Percentiles rank a stretch among this genome's conserved stretches.
These are phyloP conservation scores for Thamnophis elegans DNA, from an alignment of 2,797 vertebrate species.

Conservation along the genomic window DNA sequence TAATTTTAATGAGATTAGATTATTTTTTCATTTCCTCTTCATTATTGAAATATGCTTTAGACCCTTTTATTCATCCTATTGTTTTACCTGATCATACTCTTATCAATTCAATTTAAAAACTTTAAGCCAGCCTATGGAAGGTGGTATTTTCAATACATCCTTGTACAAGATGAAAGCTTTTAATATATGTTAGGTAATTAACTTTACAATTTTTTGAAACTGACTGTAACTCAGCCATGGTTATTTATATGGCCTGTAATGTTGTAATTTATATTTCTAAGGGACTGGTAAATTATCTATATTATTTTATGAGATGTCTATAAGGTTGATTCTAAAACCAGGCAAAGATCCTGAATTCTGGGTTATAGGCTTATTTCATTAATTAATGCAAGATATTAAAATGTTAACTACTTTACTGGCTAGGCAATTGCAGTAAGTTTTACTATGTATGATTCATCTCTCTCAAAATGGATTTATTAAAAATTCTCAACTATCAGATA, in stretches of 20 bases:
- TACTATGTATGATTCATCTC: background rate
- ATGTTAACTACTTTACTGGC: background rate
- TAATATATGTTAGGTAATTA: background rate
- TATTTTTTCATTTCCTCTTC: background rate
- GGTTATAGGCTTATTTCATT: background rate
- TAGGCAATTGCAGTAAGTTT: background rate
- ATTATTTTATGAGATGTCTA: background rate
- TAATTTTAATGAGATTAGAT: background rate
- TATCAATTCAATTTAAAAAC: background rate
- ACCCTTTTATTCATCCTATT: background rate
- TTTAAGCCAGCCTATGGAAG: background rate
- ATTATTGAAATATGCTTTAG: background rate
- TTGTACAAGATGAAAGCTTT: background rate
- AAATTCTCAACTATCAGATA: background rate
- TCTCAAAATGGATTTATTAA: background rate
- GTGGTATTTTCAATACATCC: background rate
- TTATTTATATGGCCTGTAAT: background rate
- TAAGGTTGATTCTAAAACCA: background rate
- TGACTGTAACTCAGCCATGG: background rate
- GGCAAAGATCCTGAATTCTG: background rate
- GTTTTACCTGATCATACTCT: background rate
- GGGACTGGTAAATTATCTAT: background rate
- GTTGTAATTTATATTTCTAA: background rate
- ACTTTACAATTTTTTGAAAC: background rate
- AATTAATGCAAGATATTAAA: background rate